Percentiles rank a stretch among this genome's conserved stretches.
Evolutionary conservation across 2,113 vertebrate species (phyloP).

Genomic region (Rhinolophus sinicus): DNA sequence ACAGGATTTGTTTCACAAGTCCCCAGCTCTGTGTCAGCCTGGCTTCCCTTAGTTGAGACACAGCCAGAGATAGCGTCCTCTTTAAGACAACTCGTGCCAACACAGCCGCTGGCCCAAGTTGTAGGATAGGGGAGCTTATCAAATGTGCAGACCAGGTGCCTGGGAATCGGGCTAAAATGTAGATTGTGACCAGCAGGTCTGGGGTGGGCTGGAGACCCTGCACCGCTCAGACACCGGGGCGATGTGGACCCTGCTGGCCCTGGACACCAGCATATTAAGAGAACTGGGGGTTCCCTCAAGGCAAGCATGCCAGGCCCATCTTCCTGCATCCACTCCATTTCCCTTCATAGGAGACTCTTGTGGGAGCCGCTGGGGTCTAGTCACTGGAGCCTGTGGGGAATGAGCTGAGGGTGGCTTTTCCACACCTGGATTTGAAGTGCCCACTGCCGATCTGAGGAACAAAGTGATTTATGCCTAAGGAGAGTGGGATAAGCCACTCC

Average conservation of each 20-base stretch:
- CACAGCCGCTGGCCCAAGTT: not conserved
- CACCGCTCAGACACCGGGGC: not conserved
- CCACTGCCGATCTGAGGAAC: not conserved
- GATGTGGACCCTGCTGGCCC: not conserved
- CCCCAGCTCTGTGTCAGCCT: not conserved
- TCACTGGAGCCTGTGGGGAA: no score
- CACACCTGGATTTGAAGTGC: not conserved
- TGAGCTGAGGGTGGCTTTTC: not conserved
- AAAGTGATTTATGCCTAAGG: not conserved
- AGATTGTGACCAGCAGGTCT: not conserved
- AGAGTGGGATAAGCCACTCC: not conserved
- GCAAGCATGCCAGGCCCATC: not conserved
- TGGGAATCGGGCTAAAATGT: not conserved
- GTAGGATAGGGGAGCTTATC: not conserved
- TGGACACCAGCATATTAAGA: conserved; percentile 17
- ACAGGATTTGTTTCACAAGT: not conserved
- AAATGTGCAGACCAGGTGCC: fast-evolving
- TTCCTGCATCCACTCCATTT: not conserved
- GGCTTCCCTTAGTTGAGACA: not conserved
- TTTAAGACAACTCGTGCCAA: not conserved
- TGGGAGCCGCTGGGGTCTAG: not conserved
- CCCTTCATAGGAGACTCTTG: not conserved
- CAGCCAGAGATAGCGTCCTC: not conserved
- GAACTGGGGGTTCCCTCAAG: conserved; percentile 47
- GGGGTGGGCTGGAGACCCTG: not conserved